phyloP scores from a whole-genome alignment of 1,140 invertebrate species.

The Brachystomella parvula region DNA sequence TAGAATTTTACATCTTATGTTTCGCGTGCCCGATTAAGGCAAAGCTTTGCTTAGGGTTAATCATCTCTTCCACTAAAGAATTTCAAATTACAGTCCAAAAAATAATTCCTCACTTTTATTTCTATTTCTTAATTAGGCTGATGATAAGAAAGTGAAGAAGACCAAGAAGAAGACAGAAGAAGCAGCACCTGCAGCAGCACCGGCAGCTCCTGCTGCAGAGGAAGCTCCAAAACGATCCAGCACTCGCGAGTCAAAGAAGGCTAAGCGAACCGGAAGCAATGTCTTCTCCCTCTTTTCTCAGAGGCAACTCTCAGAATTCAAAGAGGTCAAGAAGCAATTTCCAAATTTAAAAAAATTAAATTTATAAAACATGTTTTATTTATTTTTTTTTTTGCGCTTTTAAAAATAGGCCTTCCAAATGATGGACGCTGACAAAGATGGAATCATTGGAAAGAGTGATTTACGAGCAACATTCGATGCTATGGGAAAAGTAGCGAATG shows the following conservation, averaged over 20 bases:
- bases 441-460: constrained; percentile 92
- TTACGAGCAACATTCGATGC: constrained; percentile 90
- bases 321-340: constrained; percentile 84
- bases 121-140: no score
- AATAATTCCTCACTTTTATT: no score
- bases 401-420: constrained; percentile 94
- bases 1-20: no score
- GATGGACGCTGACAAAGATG: constrained; percentile 97
- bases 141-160: constrained; percentile 68
- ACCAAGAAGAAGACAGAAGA: constrained; percentile 56
- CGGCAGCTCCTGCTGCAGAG: constrained; percentile 52
- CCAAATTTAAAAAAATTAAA: no score
- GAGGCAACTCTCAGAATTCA: constrained; percentile 90
- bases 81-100: no score
- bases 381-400: no score
- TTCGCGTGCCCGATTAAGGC: no score
- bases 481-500: constrained; percentile 77
- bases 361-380: no score
- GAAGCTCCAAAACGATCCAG: constrained; percentile 53
- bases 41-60: no score
- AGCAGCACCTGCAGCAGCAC: constrained; percentile 42
- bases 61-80: no score
- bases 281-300: constrained; percentile 94
- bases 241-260: constrained; percentile 48
- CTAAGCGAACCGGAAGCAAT: constrained; percentile 77